These are phyloP conservation scores for Malacosoma neustria DNA, from an alignment of 2,888 invertebrate species.

Conservation along the genomic window DNA sequence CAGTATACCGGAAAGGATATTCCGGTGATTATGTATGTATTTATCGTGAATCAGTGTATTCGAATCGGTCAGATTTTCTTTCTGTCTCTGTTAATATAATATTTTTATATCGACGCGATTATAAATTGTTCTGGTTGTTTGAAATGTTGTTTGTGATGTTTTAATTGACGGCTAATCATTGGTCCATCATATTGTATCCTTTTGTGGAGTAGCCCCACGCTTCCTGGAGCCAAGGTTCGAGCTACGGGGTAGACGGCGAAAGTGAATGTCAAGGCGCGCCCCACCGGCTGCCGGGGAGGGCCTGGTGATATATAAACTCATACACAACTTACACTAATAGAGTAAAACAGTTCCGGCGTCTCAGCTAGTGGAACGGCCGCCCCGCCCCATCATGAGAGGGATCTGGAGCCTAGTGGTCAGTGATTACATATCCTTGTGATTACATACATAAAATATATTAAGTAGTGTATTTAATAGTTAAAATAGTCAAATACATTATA, in stretches of 20 bases:
- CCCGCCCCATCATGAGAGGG: slow-evolving; percentile 74
- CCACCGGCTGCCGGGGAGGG: slow-evolving; percentile 46
- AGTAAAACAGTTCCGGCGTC: slow-evolving; percentile 57
- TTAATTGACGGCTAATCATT: no score
- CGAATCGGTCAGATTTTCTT: no score
- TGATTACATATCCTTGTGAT: slow-evolving; percentile 24
- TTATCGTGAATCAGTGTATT: no score
- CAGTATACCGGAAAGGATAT: no score
- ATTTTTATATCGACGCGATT: no score
- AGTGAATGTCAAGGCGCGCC: slow-evolving; percentile 37
- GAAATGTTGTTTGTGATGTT: no score
- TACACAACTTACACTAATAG: slow-evolving; percentile 43
- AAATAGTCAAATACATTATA: no score
- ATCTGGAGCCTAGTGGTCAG: slow-evolving; percentile 77
- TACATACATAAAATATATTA: background rate
- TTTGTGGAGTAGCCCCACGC: slow-evolving; percentile 19
- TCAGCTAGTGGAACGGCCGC: slow-evolving; percentile 49
- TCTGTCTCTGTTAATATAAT: no score
- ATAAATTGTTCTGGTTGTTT: no score
- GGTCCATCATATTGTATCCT: no score
- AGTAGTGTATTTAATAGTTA: no score
- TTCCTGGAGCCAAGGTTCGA: slow-evolving; percentile 15
- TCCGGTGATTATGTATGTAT: no score
- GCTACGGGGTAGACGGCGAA: slow-evolving; percentile 39
- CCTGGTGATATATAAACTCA: slow-evolving; percentile 47